Percentiles rank a stretch among this genome's conserved stretches.
Conservation (phyloP, 2,113 vertebrate genomes). For the Malurus melanocephalus region DNA sequence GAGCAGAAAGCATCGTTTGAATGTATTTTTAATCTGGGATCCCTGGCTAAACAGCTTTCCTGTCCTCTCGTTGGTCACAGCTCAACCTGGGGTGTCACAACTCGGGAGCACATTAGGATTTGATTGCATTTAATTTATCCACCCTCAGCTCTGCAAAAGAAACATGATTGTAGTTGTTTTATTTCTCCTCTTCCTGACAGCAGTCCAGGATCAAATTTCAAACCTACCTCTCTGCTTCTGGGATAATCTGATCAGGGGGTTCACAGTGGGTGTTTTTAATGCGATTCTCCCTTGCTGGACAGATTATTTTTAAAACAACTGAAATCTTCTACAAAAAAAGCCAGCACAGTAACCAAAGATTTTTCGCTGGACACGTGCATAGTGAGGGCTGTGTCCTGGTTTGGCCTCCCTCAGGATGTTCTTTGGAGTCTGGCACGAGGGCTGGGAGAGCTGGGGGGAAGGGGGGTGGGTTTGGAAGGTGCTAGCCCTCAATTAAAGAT, state of each 20-base stretch:
- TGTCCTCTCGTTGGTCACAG: neutral
- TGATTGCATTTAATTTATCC: neutral
- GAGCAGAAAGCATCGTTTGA: neutral
- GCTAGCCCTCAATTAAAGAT: rapidly evolving
- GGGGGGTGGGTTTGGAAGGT: neutral
- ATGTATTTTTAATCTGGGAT: neutral
- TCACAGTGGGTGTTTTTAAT: neutral
- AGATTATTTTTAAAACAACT: neutral
- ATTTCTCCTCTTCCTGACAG: neutral
- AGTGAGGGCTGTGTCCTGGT: neutral
- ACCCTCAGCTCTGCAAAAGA: neutral
- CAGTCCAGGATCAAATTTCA: neutral
- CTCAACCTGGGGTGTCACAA: neutral
- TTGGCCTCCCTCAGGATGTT: neutral
- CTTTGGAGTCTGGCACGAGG: neutral
- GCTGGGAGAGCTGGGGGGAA: neutral
- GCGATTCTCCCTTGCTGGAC: neutral
- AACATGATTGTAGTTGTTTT: neutral
- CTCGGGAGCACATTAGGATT: neutral
- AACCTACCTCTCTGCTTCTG: neutral
- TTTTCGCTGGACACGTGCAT: neutral
- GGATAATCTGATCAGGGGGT: neutral
- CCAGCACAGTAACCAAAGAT: neutral
- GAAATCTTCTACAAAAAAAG: neutral
- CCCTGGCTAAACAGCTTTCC: neutral